Evolutionary conservation across 2,113 vertebrate genomes (phyloP).

Genomic region (Platichthys flesus): DNA sequence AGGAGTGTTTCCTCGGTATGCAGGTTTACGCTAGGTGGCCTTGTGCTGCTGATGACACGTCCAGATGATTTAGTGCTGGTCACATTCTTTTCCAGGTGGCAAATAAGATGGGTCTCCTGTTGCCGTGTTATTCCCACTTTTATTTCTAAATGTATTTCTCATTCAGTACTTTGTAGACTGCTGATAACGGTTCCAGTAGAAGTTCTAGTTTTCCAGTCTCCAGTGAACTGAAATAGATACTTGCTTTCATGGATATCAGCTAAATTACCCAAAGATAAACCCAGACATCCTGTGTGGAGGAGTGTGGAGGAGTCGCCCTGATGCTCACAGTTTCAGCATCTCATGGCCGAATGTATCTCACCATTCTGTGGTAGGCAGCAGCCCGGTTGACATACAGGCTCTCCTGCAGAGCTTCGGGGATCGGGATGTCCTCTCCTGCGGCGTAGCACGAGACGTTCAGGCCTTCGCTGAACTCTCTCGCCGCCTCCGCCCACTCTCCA

Average conservation of each 20-base stretch:
- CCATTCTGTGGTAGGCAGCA: slow-evolving; percentile 90
- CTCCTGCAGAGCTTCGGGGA: slow-evolving; percentile 87
- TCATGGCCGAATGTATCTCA: slow-evolving; percentile 73
- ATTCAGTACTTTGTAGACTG: too few species aligned
- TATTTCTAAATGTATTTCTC: too few species aligned
- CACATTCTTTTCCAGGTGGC: background rate
- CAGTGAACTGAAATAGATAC: too few species aligned
- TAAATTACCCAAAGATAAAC: too few species aligned
- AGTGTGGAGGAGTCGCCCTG: background rate
- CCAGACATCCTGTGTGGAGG: too few species aligned
- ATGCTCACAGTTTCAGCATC: background rate
- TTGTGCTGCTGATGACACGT: slow-evolving; percentile 6
- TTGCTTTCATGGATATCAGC: too few species aligned
- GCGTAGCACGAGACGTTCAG: slow-evolving; percentile 89
- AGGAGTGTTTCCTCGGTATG: background rate
- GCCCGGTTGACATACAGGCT: slow-evolving; percentile 92
- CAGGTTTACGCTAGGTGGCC: background rate
- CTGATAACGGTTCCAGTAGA: too few species aligned
- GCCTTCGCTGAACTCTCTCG: slow-evolving; percentile 90
- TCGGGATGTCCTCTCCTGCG: slow-evolving; percentile 82
- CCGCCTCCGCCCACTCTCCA: slow-evolving; percentile 82
- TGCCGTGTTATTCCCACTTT: too few species aligned
- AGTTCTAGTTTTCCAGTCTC: too few species aligned
- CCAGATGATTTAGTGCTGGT: slow-evolving; percentile 9
- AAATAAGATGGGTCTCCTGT: background rate